Evolutionary conservation across 2,888 invertebrate genomes (phyloP), one percentile per base, ranked within the genome.

Genomic region (Belgica antarctica): DNA sequence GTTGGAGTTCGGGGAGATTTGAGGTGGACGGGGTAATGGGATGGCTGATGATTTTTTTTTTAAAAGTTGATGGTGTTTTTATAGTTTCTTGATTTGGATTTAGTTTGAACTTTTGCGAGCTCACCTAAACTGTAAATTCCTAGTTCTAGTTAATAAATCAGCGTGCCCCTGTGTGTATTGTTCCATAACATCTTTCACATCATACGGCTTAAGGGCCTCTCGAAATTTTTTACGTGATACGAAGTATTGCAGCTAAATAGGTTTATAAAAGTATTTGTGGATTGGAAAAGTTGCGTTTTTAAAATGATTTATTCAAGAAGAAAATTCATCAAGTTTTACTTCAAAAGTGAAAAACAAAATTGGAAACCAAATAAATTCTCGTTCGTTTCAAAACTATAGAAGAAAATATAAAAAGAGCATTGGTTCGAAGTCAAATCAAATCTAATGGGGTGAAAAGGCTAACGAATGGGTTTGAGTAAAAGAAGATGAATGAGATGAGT

Each of bases 111-210:
- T 52, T 17, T 12, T 52, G 19, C 28, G 52, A 27, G 69, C 84
- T 84, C 85, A 87, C 87, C 91, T 89, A 84, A 86, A 86, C 82
- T 93, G 92, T 76, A 93, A 85, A 82, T 87, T 89, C 85, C 91
- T 92, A 79, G 92, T 90, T 81, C 93, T 83, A 79, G 89, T 89
- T 78, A 93, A 86, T 80, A 94, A 88, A 82, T 94, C 93, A 74
- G 92, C 90, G 81, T 92, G 91, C 78, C 88, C 88, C 75, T 91
- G 90, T 72, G 91, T 91, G 83, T 92, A 93, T 82, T 94, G 93
- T 82, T 94, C 93, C 81, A 94, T 93, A 80, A 94, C 93, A 83
- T 94, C 94, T 84, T 93, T 94, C 78, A 94, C 93, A 83, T 94
- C 94, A 82, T 94, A 94, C 74, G 94, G 94, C 83, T 92, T 90